Evolutionary conservation across 1,140 invertebrate genomes (phyloP), one percentile per base, ranked within the genome.

Genomic region (Drosophila sturtevanti): DNA sequence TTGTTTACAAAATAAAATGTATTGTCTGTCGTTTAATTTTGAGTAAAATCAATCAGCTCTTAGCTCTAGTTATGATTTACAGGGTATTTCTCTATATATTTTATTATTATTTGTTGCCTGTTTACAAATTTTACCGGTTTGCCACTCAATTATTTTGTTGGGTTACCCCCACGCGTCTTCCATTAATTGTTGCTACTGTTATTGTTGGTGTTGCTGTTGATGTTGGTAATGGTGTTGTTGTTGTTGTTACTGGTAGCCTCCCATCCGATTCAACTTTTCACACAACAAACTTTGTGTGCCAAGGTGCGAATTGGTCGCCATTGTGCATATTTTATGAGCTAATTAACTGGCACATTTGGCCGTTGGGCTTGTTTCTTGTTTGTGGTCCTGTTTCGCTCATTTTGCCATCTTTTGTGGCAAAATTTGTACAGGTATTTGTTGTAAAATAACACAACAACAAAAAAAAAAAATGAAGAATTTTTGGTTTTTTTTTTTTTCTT

Each of bases 281-380:
- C 41, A 48, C 41, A 71, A 61, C 52, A 67, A 70, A 71, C 38
- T 62, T 67, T 24, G 48, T 62, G 68, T 68, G 68, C 70, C 70
- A 74, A 89, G 76, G 84, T 89, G 84, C 84, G 84, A 87, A 87
- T 89, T 81, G 84, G 76, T 79, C 65, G 77, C 70, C 73, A 80
- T 84, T 89, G 77, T 89, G 84, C 80, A 89, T 84, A 89, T 89
- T 89, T 89, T 89, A 89, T 80, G 84, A 84, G 77, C 84, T 89
- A 89, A 89, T 89, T 89, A 89, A 89, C 85, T 85, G 82, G 80
- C 81, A 73, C 81, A 85, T 72, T 48, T 66, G 78, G 78, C 74
- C 67, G 66, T 44, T 35, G 78, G 61, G 63, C 41, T 48, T 27
- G 35, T 18, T 18, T 14, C 56, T 41, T 18, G 41, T 48, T 16